Evolutionary conservation across 2,888 invertebrate species (phyloP).

Genomic region (Hirtodrosophila trivittata): DNA sequence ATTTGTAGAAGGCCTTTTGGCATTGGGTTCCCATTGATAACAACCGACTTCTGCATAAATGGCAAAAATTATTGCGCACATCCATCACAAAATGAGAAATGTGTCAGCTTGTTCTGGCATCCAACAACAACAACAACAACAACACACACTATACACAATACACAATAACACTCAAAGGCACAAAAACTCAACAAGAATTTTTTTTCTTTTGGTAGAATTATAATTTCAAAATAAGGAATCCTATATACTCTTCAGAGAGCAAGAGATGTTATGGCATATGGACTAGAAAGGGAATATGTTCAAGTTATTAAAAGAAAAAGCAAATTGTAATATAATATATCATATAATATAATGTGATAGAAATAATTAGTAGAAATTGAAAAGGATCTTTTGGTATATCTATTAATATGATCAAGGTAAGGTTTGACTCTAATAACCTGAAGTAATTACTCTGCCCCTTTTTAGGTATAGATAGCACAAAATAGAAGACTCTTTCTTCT

Average conservation of each 20-base stretch:
- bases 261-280: too few relatives aligned
- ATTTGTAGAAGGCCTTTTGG: not conserved
- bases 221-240: not conserved
- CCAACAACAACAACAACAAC: conserved; percentile 20
- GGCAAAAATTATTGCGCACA: conserved; percentile 77
- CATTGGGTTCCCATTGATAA: conserved; percentile 53
- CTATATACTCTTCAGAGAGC: not conserved
- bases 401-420: too few relatives aligned
- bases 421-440: too few relatives aligned
- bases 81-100: conserved; percentile 74
- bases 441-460: too few relatives aligned
- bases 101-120: conserved; percentile 65
- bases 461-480: too few relatives aligned
- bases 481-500: too few relatives aligned
- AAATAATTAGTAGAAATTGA: too few relatives aligned
- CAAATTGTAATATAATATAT: too few relatives aligned
- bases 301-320: too few relatives aligned
- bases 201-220: not conserved
- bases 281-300: too few relatives aligned
- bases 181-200: not conserved
- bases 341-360: too few relatives aligned
- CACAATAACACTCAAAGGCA: not conserved
- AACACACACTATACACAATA: conserved; percentile 3
- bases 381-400: too few relatives aligned
- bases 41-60: conserved; percentile 73